Conservation (phyloP, 2,113 vertebrate species). For the Sclerurus mexicanus region DNA sequence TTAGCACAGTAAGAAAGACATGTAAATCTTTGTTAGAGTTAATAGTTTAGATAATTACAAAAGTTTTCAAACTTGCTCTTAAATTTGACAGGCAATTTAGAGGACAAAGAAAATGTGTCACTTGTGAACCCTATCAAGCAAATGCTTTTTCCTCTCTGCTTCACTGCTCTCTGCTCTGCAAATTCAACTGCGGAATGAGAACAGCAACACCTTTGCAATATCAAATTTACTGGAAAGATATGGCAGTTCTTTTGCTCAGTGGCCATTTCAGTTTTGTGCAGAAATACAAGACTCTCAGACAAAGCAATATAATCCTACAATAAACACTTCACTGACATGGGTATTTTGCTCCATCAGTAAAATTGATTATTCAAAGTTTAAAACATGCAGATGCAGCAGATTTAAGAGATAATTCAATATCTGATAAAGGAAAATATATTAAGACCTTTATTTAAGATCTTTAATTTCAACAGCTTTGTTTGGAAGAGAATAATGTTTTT, state of each 20-base stretch:
- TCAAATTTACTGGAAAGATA: neutral
- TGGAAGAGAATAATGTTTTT: neutral
- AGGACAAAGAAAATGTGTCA: neutral
- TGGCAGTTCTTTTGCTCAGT: neutral
- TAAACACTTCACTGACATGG: neutral
- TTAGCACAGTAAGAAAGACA: neutral
- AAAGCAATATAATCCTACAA: neutral
- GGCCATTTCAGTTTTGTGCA: neutral
- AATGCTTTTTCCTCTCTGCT: neutral
- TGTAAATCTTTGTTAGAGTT: conserved; percentile 31
- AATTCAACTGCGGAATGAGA: conserved; percentile 1
- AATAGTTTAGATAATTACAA: conserved; percentile 40
- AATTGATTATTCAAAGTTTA: neutral
- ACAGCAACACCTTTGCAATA: neutral
- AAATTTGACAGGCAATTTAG: conserved; percentile 41
- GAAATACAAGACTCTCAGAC: neutral
- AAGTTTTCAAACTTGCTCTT: conserved; percentile 37
- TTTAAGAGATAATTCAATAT: neutral
- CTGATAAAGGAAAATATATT: neutral
- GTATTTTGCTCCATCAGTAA: neutral
- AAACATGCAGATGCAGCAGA: neutral
- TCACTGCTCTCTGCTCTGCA: neutral
- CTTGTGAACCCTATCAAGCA: neutral
- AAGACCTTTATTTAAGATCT: neutral
- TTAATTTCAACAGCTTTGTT: neutral